Base-by-base conservation (phyloP, 30 jellyfish, hydroid and myxozoan genomes). In the Aurelia sp. region DNA sequence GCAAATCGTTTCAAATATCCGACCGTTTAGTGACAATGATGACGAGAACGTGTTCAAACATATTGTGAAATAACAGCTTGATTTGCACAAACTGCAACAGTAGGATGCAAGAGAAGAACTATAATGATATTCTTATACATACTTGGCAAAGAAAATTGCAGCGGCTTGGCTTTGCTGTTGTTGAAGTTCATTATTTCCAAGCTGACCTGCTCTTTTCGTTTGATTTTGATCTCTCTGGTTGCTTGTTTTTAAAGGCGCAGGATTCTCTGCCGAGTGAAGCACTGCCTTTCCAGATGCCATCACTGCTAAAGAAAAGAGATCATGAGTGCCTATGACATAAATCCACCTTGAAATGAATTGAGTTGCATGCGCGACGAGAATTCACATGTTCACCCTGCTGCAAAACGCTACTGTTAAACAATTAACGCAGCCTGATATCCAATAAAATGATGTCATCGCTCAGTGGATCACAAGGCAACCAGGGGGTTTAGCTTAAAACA, bases 141-240 rank as follows among this genome's bases (percentile, higher is more conserved):
- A 92, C 98, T 79, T 94, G 76, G 97, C 96, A 62, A 92, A 92
- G 79, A 92, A 92, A 3, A 80, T 78, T 8, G 98, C 97, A 4
- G 98, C 96, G 3, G 93, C 87, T n/a, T 96, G 96, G 55, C 84
- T 86, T 47, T 23, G 77, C 67, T 58, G 91, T 71, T 83, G 92
- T 63, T 77, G 96, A 23, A 40, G 37, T 18, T 70, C 86, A 27
- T 68, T 68, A 18, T 70, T n/a, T 60, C 71, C 58, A 13, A 76
- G 63, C 63, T 40, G 66, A 11, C 37, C 31, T 0, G 22, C 23
- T 58, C 74, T 59, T 78, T 53, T 62, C 44, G 85, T 19, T 5
- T 23, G 72, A 22, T 31, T 30, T 50, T 62, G 82, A 57, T 59
- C 69, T 59, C 33, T 59, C 7, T 59, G 69, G 69, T 59, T 59